Conservation (phyloP, 2,797 vertebrate genomes). For the Pyrocephalus nanus region DNA sequence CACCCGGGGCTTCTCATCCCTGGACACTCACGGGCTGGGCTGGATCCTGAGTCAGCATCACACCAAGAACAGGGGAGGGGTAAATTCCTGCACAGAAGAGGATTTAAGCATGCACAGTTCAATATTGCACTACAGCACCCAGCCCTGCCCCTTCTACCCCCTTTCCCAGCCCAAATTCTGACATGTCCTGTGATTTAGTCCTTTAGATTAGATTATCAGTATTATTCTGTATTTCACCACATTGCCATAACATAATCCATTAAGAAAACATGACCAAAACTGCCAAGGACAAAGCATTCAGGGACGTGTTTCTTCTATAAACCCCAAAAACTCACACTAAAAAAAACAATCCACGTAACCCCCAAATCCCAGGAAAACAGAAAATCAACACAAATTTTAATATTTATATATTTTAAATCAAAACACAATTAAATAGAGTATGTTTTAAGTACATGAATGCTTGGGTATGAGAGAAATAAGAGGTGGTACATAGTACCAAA, state of each 20-base stretch:
- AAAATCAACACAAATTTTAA: slow-evolving; percentile 82
- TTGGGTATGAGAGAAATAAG: slow-evolving; percentile 87
- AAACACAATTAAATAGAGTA: slow-evolving; percentile 99
- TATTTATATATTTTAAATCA: slow-evolving; percentile 94
- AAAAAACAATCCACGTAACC: not conserved
- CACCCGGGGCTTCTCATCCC: fast-evolving
- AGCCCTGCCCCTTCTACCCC: too few relatives aligned
- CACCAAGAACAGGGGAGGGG: fast-evolving
- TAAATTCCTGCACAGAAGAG: too few relatives aligned
- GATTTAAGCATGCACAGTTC: fast-evolving
- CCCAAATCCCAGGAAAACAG: slow-evolving; percentile 59
- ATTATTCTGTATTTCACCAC: not conserved
- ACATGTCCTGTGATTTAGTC: fast-evolving
- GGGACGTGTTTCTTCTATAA: not conserved
- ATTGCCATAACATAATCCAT: not conserved
- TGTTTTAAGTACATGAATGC: slow-evolving; percentile 95
- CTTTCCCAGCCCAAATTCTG: not conserved
- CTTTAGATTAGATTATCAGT: too few relatives aligned
- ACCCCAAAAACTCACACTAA: not conserved
- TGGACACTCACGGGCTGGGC: fast-evolving
- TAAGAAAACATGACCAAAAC: not conserved
- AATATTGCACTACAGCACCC: too few relatives aligned
- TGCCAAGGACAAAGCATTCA: not conserved
- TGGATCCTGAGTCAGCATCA: fast-evolving
- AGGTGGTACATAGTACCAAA: slow-evolving; percentile 99